A percentile compares a stretch with the other conserved stretches of the same genome.
Evolutionary conservation across 1,140 invertebrate genomes (phyloP).

Genomic region (Trialeurodes vaporariorum): DNA sequence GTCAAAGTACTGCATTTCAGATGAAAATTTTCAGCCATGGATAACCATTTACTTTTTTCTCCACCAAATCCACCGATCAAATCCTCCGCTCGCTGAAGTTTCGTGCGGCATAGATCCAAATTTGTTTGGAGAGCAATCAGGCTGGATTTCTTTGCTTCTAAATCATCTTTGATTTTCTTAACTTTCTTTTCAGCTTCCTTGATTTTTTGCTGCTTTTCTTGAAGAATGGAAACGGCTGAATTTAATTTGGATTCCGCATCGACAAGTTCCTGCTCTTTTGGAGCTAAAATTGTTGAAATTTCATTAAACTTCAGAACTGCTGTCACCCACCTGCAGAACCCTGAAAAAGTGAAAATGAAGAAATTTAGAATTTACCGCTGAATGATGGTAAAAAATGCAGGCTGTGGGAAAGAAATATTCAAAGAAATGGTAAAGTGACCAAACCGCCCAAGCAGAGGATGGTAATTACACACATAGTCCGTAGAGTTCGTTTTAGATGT

Average conservation of each 20-base stretch:
- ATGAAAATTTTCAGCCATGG: conserved; percentile 60
- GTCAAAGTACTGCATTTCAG: conserved; percentile 36
- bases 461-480: too few species aligned
- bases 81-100: conserved; percentile 84
- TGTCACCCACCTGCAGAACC: conserved; percentile 82
- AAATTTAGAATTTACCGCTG: too few species aligned
- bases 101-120: conserved; percentile 75
- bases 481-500: too few species aligned
- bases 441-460: too few species aligned
- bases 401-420: too few species aligned
- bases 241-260: conserved; percentile 61
- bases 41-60: conserved; percentile 69
- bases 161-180: conserved; percentile 42
- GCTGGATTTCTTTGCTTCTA: conserved; percentile 23
- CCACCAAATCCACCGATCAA: conserved; percentile 76
- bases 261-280: conserved; percentile 66
- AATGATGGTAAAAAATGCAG: too few species aligned
- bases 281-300: conserved; percentile 77
- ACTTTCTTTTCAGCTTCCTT: conserved; percentile 57
- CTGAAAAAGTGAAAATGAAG: conserved; percentile 31
- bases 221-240: conserved; percentile 51
- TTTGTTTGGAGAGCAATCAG: conserved; percentile 41
- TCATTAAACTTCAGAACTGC: conserved; percentile 88
- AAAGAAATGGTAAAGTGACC: too few species aligned
- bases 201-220: conserved; percentile 63